Evolutionary conservation across 2,888 invertebrate species (phyloP).

Genomic region (Agrypnus murinus): DNA sequence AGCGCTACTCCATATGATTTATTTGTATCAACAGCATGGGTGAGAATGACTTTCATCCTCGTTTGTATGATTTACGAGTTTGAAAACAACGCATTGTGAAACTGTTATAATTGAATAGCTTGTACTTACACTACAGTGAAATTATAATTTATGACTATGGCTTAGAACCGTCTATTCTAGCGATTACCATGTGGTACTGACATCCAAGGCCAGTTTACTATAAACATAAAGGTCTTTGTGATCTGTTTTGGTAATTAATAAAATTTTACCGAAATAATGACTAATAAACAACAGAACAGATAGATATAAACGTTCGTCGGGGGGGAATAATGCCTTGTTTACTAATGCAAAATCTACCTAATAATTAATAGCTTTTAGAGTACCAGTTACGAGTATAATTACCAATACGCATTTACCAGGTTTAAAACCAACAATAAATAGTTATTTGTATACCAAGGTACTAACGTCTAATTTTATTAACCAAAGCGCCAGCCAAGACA

Average conservation of each 20-base stretch:
- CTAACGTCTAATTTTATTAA: too few species aligned
- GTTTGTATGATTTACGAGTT: conserved; percentile 55
- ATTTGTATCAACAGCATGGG: conserved; percentile 54
- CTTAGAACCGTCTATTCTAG: conserved; percentile 27
- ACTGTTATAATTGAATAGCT: conserved; percentile 49
- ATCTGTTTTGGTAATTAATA: background rate
- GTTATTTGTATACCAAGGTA: too few species aligned
- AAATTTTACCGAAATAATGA: background rate
- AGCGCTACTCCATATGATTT: conserved; percentile 48
- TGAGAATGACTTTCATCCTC: conserved; percentile 55
- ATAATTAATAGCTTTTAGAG: too few species aligned
- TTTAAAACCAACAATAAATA: too few species aligned
- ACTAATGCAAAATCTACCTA: too few species aligned
- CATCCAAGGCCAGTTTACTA: background rate
- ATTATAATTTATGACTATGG: conserved; percentile 46
- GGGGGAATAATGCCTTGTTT: too few species aligned
- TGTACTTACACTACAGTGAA: conserved; percentile 44
- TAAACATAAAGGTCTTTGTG: conserved; percentile 5
- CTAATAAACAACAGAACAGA: background rate
- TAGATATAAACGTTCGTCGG: too few species aligned
- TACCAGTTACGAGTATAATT: too few species aligned
- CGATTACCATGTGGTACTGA: conserved; percentile 35
- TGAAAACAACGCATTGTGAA: conserved; percentile 46
- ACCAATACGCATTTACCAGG: too few species aligned
- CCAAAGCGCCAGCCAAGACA: too few species aligned